phyloP scores from a whole-genome alignment of 2,113 vertebrate genomes.

The Elephas maximus region DNA sequence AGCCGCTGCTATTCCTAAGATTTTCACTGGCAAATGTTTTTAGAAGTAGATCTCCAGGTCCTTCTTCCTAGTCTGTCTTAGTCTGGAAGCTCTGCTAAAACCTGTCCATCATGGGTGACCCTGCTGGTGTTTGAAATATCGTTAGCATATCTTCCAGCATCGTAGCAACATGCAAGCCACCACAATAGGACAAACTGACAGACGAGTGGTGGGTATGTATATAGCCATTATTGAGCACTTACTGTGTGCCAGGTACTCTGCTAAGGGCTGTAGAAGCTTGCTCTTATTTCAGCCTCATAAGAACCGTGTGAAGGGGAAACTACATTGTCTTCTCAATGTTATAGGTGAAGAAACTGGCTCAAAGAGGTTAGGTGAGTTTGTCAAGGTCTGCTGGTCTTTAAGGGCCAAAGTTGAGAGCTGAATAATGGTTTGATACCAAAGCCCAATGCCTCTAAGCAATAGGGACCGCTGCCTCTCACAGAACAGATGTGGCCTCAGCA shows the following conservation, averaged over 20 bases:
- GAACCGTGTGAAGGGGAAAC: not conserved
- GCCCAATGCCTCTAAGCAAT: rapidly evolving
- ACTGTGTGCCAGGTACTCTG: no score
- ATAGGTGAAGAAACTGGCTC: not conserved
- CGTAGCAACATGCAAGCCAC: no score
- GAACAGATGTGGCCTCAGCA: not conserved
- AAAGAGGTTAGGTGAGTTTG: not conserved
- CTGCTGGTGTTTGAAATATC: no score
- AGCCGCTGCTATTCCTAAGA: no score
- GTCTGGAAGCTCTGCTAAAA: no score
- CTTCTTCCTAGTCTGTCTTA: no score
- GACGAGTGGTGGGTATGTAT: no score
- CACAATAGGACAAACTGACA: no score
- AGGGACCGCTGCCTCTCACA: not conserved
- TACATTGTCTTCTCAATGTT: rapidly evolving
- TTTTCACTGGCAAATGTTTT: no score
- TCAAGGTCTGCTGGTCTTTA: not conserved
- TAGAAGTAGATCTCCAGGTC: no score
- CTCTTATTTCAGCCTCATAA: not conserved
- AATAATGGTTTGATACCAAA: not conserved
- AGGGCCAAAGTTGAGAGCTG: not conserved
- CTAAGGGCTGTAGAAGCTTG: not conserved
- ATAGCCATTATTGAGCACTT: not conserved
- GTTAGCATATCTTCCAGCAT: no score
- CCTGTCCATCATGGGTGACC: no score